Evolutionary conservation across 1,140 invertebrate genomes (phyloP).

Genomic region (Anthonomus grandis): DNA sequence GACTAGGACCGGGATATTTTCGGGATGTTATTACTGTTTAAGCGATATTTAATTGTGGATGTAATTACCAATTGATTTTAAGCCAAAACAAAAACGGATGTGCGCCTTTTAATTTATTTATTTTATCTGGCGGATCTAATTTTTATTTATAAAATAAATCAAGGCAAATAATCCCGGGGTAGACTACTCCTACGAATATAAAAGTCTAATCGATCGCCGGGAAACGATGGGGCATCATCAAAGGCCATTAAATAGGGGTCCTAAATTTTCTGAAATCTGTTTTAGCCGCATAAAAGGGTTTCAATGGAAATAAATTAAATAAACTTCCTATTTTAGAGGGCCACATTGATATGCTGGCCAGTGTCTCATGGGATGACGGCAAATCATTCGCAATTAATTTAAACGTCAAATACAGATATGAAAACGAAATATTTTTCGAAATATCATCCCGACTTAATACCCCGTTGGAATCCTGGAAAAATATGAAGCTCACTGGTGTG

Average conservation of each 20-base stretch:
- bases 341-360: slow-evolving; percentile 38
- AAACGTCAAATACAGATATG: slow-evolving; percentile 52
- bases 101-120: too few species aligned
- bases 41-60: too few species aligned
- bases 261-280: neutral
- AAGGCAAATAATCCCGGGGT: too few species aligned
- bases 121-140: too few species aligned
- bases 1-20: slow-evolving; percentile 6
- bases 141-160: too few species aligned
- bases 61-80: too few species aligned
- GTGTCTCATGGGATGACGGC: slow-evolving; percentile 57
- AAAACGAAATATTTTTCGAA: slow-evolving; percentile 37
- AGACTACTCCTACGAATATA: too few species aligned
- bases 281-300: neutral
- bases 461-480: slow-evolving; percentile 70
- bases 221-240: too few species aligned
- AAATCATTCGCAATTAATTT: slow-evolving; percentile 54
- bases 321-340: slow-evolving; percentile 23
- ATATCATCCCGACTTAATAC: slow-evolving; percentile 57
- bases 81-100: too few species aligned
- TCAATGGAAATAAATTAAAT: slow-evolving; percentile 11
- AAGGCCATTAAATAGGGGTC: neutral
- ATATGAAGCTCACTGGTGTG: slow-evolving; percentile 62
- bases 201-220: too few species aligned
- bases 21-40: too few species aligned